These are phyloP conservation scores for Limanda limanda DNA, from an alignment of 2,113 vertebrate species.

Conservation along the genomic window DNA sequence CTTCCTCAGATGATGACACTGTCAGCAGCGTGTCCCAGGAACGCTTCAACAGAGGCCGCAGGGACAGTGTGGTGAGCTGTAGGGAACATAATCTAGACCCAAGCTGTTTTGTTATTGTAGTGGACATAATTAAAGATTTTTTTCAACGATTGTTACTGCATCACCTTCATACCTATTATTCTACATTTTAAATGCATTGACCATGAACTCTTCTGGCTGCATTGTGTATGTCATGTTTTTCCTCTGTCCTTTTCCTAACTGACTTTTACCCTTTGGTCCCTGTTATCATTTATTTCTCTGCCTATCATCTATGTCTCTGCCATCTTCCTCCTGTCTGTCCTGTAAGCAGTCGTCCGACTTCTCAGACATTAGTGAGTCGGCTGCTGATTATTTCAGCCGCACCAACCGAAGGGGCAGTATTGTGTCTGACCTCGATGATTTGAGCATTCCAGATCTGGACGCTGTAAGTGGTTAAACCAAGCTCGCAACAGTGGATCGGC, in stretches of 20 bases:
- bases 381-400: conserved; percentile 96
- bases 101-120: not conserved
- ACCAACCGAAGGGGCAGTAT: conserved; percentile 92
- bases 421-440: conserved; percentile 91
- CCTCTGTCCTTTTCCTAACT: conserved; percentile 14
- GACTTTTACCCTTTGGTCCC: not conserved
- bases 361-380: conserved; percentile 90
- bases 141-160: not conserved
- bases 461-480: conserved; percentile 85
- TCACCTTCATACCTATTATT: not conserved
- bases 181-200: not conserved
- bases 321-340: conserved; percentile 23
- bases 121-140: not conserved
- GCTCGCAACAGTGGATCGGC: conserved; percentile 3
- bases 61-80: conserved; percentile 89
- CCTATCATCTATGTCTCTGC: not conserved
- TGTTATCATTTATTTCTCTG: conserved; percentile 26
- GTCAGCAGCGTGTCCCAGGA: conserved; percentile 85
- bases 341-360: conserved; percentile 85
- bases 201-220: not conserved
- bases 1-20: conserved; percentile 85
- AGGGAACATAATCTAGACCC: conserved; percentile 17
- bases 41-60: conserved; percentile 76
- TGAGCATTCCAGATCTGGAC: conserved; percentile 87
- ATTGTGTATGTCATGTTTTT: conserved; percentile 9